A percentile compares a stretch with the other conserved stretches of the same genome.
phyloP scores from a whole-genome alignment of 2,113 vertebrate genomes.

The Neolamprologus sp. region DNA sequence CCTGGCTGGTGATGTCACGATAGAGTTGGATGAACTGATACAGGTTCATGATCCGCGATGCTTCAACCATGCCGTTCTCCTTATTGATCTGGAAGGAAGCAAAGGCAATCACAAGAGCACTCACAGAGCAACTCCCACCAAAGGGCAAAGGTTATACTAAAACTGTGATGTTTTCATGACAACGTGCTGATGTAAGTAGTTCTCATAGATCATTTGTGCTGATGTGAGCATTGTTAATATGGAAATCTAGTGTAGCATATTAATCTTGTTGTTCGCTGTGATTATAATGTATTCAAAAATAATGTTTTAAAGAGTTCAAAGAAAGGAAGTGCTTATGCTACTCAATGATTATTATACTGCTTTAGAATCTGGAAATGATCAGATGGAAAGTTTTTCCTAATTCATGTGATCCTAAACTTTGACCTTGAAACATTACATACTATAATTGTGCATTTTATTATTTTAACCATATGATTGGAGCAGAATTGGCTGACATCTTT shows the following conservation, averaged over 20 bases:
- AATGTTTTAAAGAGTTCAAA: not conserved
- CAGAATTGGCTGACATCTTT: not conserved
- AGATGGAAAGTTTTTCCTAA: not conserved
- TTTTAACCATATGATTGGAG: not conserved
- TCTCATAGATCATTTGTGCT: not conserved
- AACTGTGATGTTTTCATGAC: not conserved
- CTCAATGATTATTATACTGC: not conserved
- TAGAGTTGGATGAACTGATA: slow-evolving; percentile 98
- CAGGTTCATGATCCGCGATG: slow-evolving; percentile 94
- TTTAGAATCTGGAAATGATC: not conserved
- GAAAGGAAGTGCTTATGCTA: not conserved
- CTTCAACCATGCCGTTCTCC: slow-evolving; percentile 84
- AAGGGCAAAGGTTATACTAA: not conserved
- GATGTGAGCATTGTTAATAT: not conserved
- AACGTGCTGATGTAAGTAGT: not conserved
- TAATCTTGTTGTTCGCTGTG: not conserved
- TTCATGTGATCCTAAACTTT: not conserved
- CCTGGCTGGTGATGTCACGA: slow-evolving; percentile 91
- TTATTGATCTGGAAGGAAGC: slow-evolving; percentile 85
- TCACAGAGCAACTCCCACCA: not conserved
- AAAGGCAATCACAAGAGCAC: not conserved
- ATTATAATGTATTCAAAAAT: not conserved
- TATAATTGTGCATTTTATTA: not conserved
- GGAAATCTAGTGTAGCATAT: not conserved
- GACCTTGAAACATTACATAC: not conserved